Base-by-base conservation (phyloP, 2,797 vertebrate genomes). In the Paramormyrops hopkinsi region DNA sequence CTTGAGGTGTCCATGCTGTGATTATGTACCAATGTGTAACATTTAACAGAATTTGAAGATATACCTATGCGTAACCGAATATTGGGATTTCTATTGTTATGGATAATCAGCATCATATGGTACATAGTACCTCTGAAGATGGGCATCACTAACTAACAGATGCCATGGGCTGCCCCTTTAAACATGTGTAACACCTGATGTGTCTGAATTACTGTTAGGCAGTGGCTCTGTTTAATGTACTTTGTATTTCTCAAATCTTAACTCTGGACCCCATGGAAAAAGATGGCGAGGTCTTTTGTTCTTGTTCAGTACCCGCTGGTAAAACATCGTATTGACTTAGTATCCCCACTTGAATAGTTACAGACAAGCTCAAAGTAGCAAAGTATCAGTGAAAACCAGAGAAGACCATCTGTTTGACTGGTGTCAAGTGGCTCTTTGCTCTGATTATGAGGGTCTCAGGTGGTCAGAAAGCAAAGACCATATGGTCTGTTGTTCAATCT, bases 321-420 rank as follows among this genome's bases (percentile, higher is more conserved):
- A 82, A n/a, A 54, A 79, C 50, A 82, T 44, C 17, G 12, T 84
- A 46, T 44, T 88, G 69, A 53, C 53, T 85, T 59, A 85, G 79
- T 84, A 44, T 62, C 82, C 41, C 86, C 33, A 25, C 46, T 44
- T 82, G 87, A 62, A 65, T n/a, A 82, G 51, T 56, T 65, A 33
- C 73, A 82, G 48, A 88, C 25, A 54, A 76, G 48, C 25, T 73
- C 29, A 41, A 41, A 76, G 69, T 50, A 73, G 65, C 37, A 73
- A 76, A 73, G 73, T 53, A 54, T 56, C 79, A 83, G 17, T 50
- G 53, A 65, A 46, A 54, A 46, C 88, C 79, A 73, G 11, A n/a
- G 76, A 37, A 29, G 37, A 69, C 88, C 88, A 95, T 95, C 95
- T 89, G 88, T 86, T 62, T 86, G 82, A 51, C 88, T 50, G 65